Conservation (phyloP, 2,113 vertebrate species). For the Cichladusa arquata region DNA sequence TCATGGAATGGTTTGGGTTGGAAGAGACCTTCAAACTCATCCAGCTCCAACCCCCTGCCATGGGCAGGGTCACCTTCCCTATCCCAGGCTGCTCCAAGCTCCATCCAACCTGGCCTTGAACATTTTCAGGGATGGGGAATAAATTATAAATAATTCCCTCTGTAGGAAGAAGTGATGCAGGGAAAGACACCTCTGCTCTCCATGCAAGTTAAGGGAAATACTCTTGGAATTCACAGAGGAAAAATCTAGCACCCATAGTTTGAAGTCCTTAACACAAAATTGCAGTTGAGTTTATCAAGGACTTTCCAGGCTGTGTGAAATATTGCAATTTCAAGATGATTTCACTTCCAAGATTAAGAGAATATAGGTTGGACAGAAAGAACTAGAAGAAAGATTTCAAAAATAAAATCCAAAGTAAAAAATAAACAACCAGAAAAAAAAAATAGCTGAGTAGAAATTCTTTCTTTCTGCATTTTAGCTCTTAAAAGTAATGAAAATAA, state of each 20-base stretch:
- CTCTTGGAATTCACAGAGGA: background rate
- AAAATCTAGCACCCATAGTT: background rate
- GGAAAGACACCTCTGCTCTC: background rate
- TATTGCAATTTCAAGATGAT: background rate
- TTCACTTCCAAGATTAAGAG: background rate
- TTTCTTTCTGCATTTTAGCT: background rate
- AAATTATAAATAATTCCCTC: background rate
- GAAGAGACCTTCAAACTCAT: background rate
- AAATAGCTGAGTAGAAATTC: accelerated
- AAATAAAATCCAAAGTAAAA: background rate
- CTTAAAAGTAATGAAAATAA: background rate
- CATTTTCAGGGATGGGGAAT: background rate
- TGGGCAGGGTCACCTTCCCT: background rate
- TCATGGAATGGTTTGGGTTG: background rate
- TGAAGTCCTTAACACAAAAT: background rate
- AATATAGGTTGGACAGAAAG: background rate
- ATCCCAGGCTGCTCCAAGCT: background rate
- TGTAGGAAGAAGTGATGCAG: background rate
- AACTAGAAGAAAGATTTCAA: background rate
- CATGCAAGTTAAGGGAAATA: background rate
- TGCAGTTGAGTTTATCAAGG: background rate
- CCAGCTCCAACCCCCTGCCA: background rate
- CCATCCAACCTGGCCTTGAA: accelerated
- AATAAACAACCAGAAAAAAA: background rate
- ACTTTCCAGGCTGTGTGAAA: background rate